Evolutionary conservation across 2,888 invertebrate genomes (phyloP), one percentile per base, ranked within the genome.

Genomic region (Parnassius mnemosyne): DNA sequence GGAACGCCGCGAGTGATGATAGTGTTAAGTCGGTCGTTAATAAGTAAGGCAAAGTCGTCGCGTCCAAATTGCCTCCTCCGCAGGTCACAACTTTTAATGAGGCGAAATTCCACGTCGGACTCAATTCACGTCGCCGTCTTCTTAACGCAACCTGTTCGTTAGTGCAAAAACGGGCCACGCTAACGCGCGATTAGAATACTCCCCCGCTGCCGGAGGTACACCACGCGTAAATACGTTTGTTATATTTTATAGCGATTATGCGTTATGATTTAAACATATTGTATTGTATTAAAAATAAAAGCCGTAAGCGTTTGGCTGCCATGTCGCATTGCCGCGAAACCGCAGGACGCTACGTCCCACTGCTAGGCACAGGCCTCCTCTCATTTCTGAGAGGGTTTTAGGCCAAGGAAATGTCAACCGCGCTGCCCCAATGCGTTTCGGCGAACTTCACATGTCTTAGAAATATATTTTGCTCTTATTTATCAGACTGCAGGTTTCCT

Each of bases 11-110:
- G 69, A 75, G 75, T 80, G 83, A 83, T 80, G 83, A 83, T 85
- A 86, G 85, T 86, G 84, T 81, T 80, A 86, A 85, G 77, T 79
- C 81, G 73, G 72, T 83, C 82, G 83, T 87, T 87, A 87, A 85
- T 88, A 88, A 88, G 84, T 80, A 80, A 78, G 77, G 75, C 75
- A 76, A 82, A 85, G 83, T 84, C 79, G 79, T 77, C 79, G 83
- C 81, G 79, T 84, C 84, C 84, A 89, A 89, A 91, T 89, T 89
- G 89, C 87, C 89, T 85, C 81, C 82, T 84, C 83, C 78, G 80
- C 86, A 83, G 88, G 88, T 89, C 87, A 82, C 88, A 91, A 92
- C 84, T 92, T 92, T 92, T 92, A 92, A 92, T 91, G 91, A 91
- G 91, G 85, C 87, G 76, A 90, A 90, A 91, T 92, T 92, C 91